These are phyloP conservation scores for Leptinotarsa haldemani DNA, from an alignment of 2,888 invertebrate species.

Conservation along the genomic window DNA sequence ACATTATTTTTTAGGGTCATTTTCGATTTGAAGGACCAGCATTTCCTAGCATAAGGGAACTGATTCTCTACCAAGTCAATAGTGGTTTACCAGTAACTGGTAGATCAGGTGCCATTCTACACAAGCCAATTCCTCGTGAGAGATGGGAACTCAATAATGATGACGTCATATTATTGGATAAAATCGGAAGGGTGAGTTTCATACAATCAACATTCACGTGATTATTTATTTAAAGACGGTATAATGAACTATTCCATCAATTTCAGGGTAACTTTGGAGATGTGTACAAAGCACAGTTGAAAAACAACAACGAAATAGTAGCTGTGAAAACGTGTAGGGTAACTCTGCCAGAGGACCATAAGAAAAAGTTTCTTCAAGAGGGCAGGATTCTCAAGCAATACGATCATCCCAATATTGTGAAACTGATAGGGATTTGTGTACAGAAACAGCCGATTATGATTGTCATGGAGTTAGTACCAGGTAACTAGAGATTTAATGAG, in stretches of 20 bases:
- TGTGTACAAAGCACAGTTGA: slow-evolving; percentile 91
- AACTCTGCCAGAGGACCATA: slow-evolving; percentile 92
- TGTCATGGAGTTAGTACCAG: slow-evolving; percentile 96
- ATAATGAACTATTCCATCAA: slow-evolving; percentile 9
- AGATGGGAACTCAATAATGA: slow-evolving; percentile 97
- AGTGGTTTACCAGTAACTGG: slow-evolving; percentile 91
- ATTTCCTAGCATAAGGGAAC: slow-evolving; percentile 91
- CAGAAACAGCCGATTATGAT: slow-evolving; percentile 99
- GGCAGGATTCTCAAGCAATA: slow-evolving; percentile 96
- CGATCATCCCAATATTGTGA: slow-evolving; percentile 96
- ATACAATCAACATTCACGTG: not conserved
- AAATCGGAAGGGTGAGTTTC: slow-evolving; percentile 87
- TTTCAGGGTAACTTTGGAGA: slow-evolving; percentile 96
- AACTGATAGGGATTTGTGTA: slow-evolving; percentile 96
- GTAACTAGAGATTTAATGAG: slow-evolving; percentile 63
- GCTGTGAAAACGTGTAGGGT: slow-evolving; percentile 97
- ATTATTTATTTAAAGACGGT: slow-evolving; percentile 8
- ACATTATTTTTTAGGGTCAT: slow-evolving; percentile 76
- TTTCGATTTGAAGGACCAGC: slow-evolving; percentile 94
- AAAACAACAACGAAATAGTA: slow-evolving; percentile 85
- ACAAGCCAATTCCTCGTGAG: slow-evolving; percentile 87
- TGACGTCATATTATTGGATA: slow-evolving; percentile 89
- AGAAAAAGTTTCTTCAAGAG: slow-evolving; percentile 94
- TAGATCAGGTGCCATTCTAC: slow-evolving; percentile 89
- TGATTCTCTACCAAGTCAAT: slow-evolving; percentile 89